Base-by-base conservation (phyloP, 2,113 vertebrate species). In the Apus apus region DNA sequence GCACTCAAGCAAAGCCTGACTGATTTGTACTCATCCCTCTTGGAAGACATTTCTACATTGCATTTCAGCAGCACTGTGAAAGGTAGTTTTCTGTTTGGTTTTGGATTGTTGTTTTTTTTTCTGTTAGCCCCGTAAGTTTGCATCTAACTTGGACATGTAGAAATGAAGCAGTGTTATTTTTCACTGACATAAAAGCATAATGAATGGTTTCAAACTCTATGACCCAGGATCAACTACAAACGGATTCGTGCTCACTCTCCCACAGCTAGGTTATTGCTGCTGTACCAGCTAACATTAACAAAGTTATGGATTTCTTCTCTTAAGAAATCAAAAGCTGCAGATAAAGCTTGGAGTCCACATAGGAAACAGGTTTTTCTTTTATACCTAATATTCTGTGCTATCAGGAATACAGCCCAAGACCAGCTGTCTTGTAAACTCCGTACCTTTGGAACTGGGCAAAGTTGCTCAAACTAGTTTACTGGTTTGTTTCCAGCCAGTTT, bases 401-500 rank as follows among this genome's bases (percentile, higher is more conserved):
- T 3, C 15, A 87, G n/a, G 9, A 67, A 38, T 26, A 16, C 30
- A 77, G 30, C 26, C 56, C 9, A 2, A 29, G 32, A 46, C 22
- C 0, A 0, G 29, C 18, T 57, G 17, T 38, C 19, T 57, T 22
- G 30, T 40, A 38, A 29, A 38, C 0, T 8, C 54, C 36, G 30
- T 56, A 61, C 18, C 50, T 76, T 50, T 58, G 46, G 50, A 87
- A 64, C 13, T 27, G 7, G 16, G 30, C 19, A n/a, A 34, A 94
- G 36, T 86, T 73, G 36, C 60, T 61, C 54, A 65, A 53, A 50
- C 22, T 34, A 73, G 86, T 95, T 91, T 53, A 74, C n/a, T 74
- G 56, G 2, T 71, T 92, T 85, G 13, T 77, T 84, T 71, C 16
- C 57, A 86, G 51, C 7, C 38, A 66, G 7, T 85, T 78, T 50